Conservation (phyloP, 2,888 invertebrate species). For the Lymantria monacha region DNA sequence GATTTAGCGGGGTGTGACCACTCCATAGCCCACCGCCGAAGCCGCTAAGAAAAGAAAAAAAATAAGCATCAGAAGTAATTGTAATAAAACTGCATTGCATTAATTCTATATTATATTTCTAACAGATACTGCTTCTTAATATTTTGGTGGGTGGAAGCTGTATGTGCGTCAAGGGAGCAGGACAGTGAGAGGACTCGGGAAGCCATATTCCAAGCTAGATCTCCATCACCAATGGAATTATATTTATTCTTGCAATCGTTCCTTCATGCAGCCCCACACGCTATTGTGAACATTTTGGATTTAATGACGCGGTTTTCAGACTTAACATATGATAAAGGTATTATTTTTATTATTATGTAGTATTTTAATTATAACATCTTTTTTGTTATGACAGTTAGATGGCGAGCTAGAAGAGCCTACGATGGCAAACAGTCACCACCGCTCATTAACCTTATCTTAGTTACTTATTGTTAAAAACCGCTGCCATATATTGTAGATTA, state of each 20-base stretch:
- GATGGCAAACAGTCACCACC: too few species aligned
- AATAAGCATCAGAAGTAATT: too few species aligned
- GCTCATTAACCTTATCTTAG: too few species aligned
- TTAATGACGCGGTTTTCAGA: constrained; percentile 83
- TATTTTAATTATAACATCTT: too few species aligned
- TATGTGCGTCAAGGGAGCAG: constrained; percentile 73
- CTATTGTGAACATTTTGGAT: constrained; percentile 79
- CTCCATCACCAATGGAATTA: constrained; percentile 87
- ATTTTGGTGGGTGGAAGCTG: constrained; percentile 89
- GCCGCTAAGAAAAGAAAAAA: too few species aligned
- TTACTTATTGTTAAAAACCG: too few species aligned
- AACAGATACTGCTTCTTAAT: constrained; percentile 86
- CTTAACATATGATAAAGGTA: constrained; percentile 85
- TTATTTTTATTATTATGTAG: neutral
- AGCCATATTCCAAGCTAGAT: constrained; percentile 82
- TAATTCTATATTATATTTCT: neutral
- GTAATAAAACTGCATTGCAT: too few species aligned
- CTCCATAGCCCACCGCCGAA: too few species aligned
- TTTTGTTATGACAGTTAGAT: too few species aligned
- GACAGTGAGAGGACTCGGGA: constrained; percentile 83
- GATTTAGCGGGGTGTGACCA: too few species aligned
- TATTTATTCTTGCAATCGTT: constrained; percentile 91
- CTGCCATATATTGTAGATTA: too few species aligned
- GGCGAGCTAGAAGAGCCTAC: too few species aligned
- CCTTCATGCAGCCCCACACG: constrained; percentile 88